Conservation (phyloP, 2,888 invertebrate species). For the Polymixis flavicincta region DNA sequence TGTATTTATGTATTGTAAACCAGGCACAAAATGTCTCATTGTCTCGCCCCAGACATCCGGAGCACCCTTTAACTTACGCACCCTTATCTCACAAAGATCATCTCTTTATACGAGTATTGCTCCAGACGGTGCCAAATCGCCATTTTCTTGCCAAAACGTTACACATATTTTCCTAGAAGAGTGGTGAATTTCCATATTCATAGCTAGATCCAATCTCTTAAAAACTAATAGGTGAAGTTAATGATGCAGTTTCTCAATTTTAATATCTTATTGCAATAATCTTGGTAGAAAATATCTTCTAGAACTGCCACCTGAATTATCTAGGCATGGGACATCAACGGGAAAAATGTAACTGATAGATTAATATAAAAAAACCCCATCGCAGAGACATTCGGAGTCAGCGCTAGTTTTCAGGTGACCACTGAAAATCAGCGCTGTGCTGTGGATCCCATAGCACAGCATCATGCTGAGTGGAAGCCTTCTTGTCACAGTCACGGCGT, state of each 20-base stretch:
- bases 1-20: background rate
- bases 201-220: conserved; percentile 8
- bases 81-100: conserved; percentile 28
- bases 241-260: background rate
- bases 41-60: conserved; percentile 1
- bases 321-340: no score
- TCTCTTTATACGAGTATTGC: conserved; percentile 44
- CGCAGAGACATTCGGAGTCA: no score
- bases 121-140: conserved; percentile 53
- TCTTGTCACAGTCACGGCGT: no score
- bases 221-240: background rate
- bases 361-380: no score
- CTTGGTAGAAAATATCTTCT: no score
- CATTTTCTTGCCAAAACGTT: conserved; percentile 52
- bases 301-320: no score
- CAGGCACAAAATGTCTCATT: conserved; percentile 17
- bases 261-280: background rate
- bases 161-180: conserved; percentile 32
- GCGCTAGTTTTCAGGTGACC: no score
- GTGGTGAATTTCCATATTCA: conserved; percentile 33
- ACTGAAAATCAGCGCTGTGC: no score
- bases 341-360: no score
- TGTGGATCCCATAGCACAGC: no score
- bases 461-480: no score
- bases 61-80: conserved; percentile 33